Conservation (phyloP, 2,888 invertebrate genomes). For the Adelognathus sp. region DNA sequence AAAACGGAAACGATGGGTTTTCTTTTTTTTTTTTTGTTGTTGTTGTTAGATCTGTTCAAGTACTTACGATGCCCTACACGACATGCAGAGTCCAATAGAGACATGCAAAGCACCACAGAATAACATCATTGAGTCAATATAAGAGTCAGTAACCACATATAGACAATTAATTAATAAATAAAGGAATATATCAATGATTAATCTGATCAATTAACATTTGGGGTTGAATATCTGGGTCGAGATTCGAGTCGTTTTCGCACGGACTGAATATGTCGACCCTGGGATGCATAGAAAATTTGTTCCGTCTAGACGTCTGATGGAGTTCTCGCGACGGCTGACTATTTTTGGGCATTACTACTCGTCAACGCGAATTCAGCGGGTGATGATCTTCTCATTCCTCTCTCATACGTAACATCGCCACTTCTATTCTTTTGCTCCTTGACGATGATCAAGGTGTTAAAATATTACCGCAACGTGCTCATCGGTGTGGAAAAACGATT, state of each 20-base stretch:
- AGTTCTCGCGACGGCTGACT: not conserved
- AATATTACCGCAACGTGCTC: not conserved
- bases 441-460: not conserved
- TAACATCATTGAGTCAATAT: slow-evolving; percentile 78
- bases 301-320: not conserved
- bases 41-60: slow-evolving; percentile 70
- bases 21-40: slow-evolving; percentile 65
- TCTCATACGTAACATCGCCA: not conserved
- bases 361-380: not conserved
- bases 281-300: not conserved
- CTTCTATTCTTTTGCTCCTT: not conserved
- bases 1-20: slow-evolving; percentile 23
- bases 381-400: not conserved
- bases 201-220: slow-evolving; percentile 1
- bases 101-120: slow-evolving; percentile 81
- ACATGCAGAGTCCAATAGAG: slow-evolving; percentile 81
- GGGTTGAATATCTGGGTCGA: not conserved
- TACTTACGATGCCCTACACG: slow-evolving; percentile 81
- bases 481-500: not conserved
- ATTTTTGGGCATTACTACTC: not conserved
- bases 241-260: not conserved
- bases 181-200: slow-evolving; percentile 28
- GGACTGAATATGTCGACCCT: not conserved
- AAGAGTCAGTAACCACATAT: slow-evolving; percentile 74
- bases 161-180: slow-evolving; percentile 66